These are phyloP conservation scores for Oncorhynchus gorbuscha DNA, from an alignment of 2,113 vertebrate species.

Conservation along the genomic window DNA sequence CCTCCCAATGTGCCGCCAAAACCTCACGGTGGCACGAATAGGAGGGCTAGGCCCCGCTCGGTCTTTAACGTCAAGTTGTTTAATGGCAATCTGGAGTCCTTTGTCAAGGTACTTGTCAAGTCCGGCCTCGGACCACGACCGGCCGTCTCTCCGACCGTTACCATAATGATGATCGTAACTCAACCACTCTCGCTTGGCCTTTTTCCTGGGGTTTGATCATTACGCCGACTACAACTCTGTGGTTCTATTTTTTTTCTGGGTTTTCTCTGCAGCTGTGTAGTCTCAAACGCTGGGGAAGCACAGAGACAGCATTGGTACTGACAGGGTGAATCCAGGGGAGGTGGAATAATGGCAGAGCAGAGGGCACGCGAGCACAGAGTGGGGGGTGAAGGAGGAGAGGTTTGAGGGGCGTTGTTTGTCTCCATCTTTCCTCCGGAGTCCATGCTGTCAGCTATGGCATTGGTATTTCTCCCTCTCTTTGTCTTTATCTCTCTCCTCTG, in stretches of 20 bases:
- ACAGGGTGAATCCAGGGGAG: constrained; percentile 23
- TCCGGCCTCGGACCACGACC: constrained; percentile 62
- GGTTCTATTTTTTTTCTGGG: constrained; percentile 65
- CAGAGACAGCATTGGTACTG: background rate
- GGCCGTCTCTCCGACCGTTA: background rate
- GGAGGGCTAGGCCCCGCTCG: constrained; percentile 86
- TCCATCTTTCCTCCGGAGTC: constrained; percentile 18
- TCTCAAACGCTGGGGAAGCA: constrained; percentile 74
- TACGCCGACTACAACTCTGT: constrained; percentile 73
- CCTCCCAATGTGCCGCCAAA: constrained; percentile 88
- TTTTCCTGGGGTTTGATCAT: constrained; percentile 54
- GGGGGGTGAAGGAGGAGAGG: constrained; percentile 23
- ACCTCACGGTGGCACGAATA: constrained; percentile 84
- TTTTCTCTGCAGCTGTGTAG: constrained; percentile 68
- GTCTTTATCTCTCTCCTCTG: constrained; percentile 12
- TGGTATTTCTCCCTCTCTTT: constrained; percentile 7
- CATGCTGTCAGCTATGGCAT: background rate
- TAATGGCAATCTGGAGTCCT: constrained; percentile 95
- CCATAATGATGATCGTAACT: background rate
- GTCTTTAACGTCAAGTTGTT: constrained; percentile 93
- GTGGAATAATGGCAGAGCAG: background rate
- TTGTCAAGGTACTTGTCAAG: constrained; percentile 87
- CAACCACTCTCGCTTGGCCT: constrained; percentile 53
- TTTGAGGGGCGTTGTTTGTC: constrained; percentile 47
- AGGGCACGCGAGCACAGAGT: constrained; percentile 3